Base-by-base conservation (phyloP, 2,797 vertebrate genomes). In the Macropodus opercularis region DNA sequence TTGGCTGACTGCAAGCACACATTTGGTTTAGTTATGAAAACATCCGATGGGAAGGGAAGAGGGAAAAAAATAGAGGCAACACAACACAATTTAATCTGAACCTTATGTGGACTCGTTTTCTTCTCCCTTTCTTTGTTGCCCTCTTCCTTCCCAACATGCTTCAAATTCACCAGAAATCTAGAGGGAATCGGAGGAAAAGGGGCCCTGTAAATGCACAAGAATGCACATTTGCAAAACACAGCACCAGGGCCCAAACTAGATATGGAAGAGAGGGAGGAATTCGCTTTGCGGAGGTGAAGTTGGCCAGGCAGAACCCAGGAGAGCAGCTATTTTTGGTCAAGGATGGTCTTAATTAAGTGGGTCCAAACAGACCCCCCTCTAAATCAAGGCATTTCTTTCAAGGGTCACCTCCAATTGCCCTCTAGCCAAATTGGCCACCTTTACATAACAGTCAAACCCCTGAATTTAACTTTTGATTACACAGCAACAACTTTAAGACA, bases 21-120 rank as follows among this genome's bases (percentile, higher is more conserved):
- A 90, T 90, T 91, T 88, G 87, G 82, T 87, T 89, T 87, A 87
- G 88, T 86, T 90, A 92, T 89, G 86, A 92, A 93, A 93, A 93
- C 92, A 92, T 93, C 92, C 91, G 88, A 89, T 84, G 85, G 81
- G 81, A 87, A 84, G 72, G 73, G 65, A 81, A 51, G 73, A 72
- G 63, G 46, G 29, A 21, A 39, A 11, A 65, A 62, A 46, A 73
- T 63, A 74, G 68, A 81, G 62, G 76, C 80, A 87, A 85, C 77
- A 86, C 83, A 90, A 90, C 87, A 89, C 59, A 75, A 79, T 79
- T 84, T 90, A 91, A 92, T 91, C 69, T 69, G 73, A 92, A 91
- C 88, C 90, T 75, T 81, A 91, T 92, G 91, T 88, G 83, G 76
- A 85, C 72, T 72, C 41, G 35, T 84, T 80, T 83, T 68, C 75